Evolutionary conservation across 1,140 invertebrate genomes (phyloP), one percentile per base, ranked within the genome.

Genomic region (Drosophila rufa): DNA sequence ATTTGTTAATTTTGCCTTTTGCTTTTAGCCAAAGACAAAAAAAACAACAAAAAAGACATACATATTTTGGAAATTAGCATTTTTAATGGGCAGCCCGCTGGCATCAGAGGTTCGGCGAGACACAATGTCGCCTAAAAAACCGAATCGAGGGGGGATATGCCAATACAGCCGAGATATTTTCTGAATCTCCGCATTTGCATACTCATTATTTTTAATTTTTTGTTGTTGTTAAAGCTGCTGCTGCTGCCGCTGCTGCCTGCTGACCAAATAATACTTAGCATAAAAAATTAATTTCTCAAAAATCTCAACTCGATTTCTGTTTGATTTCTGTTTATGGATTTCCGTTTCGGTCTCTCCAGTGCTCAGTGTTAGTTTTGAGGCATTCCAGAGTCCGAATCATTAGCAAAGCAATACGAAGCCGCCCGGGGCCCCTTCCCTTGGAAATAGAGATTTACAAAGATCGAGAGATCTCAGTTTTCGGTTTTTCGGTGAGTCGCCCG

Each of bases 221-320:
- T 38, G 45, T 22, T 22, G 51, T 22, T 36, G 3, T 22, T 14
- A 30, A 30, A 30, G 33, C 15, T 15, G 40, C 15, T 42, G 40
- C 15, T 42, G 15, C 36, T 70, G n/a, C n/a, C n/a, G 33, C 15
- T 15, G 40, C 15, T 42, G 40, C 15, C 36, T 70, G 77, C 60
- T 60, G 50, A 60, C 50, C 55, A 65, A 75, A 42, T 47, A 74
- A 51, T 56, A 62, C 53, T 89, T 84, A 74, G 81, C 85, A 90
- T 90, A 81, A 79, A 84, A 90, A 66, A 79, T 69, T 66, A 79
- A 89, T 90, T 79, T 89, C 66, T 74, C 78, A 79, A 81, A 82
- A 70, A 50, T 30, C 43, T 38, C 19, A 68, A 40, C 50, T 61
- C 36, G 42, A 30, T 19, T 25, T 22, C 33, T 55, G 59, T 51